Conservation (phyloP, 2,797 vertebrate species). For the Melanotaenia trifasciata region DNA sequence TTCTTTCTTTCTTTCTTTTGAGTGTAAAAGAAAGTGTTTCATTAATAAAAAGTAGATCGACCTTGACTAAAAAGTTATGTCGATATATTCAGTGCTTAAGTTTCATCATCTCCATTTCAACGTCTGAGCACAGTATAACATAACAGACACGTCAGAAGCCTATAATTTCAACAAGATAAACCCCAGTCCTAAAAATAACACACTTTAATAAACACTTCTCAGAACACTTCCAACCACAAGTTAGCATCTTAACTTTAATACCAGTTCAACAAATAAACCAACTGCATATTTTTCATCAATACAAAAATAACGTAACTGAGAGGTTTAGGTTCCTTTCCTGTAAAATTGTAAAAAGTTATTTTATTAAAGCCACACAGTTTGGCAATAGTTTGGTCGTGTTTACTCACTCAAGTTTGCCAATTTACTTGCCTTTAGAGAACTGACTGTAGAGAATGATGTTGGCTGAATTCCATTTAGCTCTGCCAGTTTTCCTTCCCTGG, state of each 20-base stretch:
- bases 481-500: too few relatives aligned
- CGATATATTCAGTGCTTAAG: not conserved
- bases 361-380: not conserved
- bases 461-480: too few relatives aligned
- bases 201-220: not conserved
- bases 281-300: not conserved
- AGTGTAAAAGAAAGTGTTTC: not conserved
- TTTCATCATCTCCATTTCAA: not conserved
- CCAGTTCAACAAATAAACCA: too few relatives aligned
- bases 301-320: not conserved
- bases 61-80: not conserved
- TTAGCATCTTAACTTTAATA: not conserved
- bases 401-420: too few relatives aligned
- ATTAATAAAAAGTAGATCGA: not conserved
- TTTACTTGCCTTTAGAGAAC: too few relatives aligned
- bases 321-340: not conserved
- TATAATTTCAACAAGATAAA: not conserved
- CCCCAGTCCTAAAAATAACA: not conserved
- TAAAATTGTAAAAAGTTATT: too few relatives aligned
- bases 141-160: not conserved
- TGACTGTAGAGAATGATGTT: too few relatives aligned
- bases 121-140: not conserved
- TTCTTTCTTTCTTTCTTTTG: not conserved
- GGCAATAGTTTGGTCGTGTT: not conserved
- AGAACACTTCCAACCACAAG: not conserved